These are phyloP conservation scores for Zaprionus tsacasi DNA, from an alignment of 1,140 invertebrate genomes.

Conservation along the genomic window DNA sequence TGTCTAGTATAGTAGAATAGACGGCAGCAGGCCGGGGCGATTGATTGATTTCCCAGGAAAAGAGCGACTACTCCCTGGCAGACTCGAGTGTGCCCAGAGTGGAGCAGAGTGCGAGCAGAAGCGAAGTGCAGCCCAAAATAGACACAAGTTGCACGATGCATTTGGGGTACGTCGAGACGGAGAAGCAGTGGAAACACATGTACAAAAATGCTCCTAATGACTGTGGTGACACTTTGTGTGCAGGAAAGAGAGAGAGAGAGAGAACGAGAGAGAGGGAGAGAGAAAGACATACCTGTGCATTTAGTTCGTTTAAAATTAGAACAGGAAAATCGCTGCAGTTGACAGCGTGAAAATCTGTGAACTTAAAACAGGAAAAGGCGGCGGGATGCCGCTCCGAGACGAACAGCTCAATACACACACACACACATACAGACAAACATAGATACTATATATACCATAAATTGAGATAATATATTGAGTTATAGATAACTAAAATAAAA, in stretches of 20 bases:
- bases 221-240: constrained; percentile 78
- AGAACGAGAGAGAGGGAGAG: constrained; percentile 1
- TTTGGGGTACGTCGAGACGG: constrained; percentile 35
- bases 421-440: constrained; percentile 13
- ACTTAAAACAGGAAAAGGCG: constrained; percentile 74
- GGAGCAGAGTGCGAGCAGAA: constrained; percentile 29
- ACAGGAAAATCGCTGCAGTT: constrained; percentile 74
- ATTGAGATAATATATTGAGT: not conserved
- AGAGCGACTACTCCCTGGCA: not conserved
- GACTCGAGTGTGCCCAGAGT: too few relatives aligned
- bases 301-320: constrained; percentile 71
- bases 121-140: constrained; percentile 47
- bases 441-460: not conserved
- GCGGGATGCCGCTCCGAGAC: constrained; percentile 54
- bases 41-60: constrained; percentile 77
- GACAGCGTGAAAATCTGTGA: constrained; percentile 79
- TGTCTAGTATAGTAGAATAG: constrained; percentile 51
- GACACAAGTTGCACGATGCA: constrained; percentile 47
- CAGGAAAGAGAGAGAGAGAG: constrained; percentile 4
- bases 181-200: constrained; percentile 60
- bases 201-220: constrained; percentile 73
- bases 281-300: constrained; percentile 64
- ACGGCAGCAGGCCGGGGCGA: constrained; percentile 29
- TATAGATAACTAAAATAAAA: too few relatives aligned
- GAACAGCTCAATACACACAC: constrained; percentile 39